Base-by-base conservation (phyloP, 2,888 invertebrate species). In the Chloromyia formosa region DNA sequence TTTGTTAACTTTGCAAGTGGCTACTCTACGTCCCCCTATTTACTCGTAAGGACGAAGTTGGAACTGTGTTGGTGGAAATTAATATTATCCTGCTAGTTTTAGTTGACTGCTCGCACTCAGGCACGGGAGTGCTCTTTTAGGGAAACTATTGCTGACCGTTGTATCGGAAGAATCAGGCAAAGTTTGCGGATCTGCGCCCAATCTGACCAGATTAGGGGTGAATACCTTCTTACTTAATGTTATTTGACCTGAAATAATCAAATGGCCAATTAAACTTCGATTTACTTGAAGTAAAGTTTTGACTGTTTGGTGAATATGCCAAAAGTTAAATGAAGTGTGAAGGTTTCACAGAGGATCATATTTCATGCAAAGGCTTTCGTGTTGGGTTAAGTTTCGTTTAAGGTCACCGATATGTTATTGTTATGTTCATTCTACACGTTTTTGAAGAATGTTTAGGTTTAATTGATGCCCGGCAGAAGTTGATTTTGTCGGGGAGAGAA, bases 1-100 rank as follows among this genome's bases (percentile, higher is more conserved):
- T 62, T 62, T 62, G 35, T 42, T 35, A 42, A 42, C 42, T 62
- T 35, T 16, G 9, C n/a, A 40, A 62, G 62, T 62, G n/a, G 62
- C 18, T 62, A n/a, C 49, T 3, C 2, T 35, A 35, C 27, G 49
- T 7, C 16, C 49, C 16, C 18, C 62, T 40, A 4, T 35, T 35
- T 35, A 40, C 40, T 40, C 10, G 35, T 16, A 9, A 16, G 2
- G 40, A 4, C 40, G 10, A 14, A 35, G 1, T 16, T 40, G 14
- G 12, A 5, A 7, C 16, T 12, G 62, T 62, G 42, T n/a, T 40
- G n/a, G 35, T 35, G 12, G 62, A 35, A 40, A 40, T 62, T 62
- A 35, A 62, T 62, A 40, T 40, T 40, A 40, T 16, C 62, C 18
- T 10, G 56, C 16, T 18, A 22, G 62, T 9, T 27, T 62, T 40